Percentiles rank a stretch among this genome's conserved stretches.
Evolutionary conservation across 2,888 invertebrate species (phyloP).

Genomic region (Scaptodrosophila latifasciaeformis): DNA sequence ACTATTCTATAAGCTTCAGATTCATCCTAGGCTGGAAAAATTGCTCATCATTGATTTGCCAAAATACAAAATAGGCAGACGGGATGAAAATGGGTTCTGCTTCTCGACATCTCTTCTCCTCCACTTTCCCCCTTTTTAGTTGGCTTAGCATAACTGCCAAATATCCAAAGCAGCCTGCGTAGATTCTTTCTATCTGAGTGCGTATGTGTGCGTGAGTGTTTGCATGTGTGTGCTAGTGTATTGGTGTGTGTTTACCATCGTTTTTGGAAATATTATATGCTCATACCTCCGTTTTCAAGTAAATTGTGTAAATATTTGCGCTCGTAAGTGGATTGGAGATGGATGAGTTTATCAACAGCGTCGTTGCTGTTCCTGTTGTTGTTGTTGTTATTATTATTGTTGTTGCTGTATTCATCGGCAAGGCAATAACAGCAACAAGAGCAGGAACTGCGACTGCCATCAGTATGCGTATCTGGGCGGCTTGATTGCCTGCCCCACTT

Average conservation of each 20-base stretch:
- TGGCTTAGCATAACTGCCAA: conserved; percentile 59
- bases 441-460: conserved; percentile 40
- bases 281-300: conserved; percentile 69
- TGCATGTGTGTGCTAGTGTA: conserved; percentile 21
- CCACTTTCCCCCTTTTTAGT: neutral
- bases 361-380: conserved; percentile 29
- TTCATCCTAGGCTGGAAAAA: neutral
- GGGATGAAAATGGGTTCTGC: conserved; percentile 52
- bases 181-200: conserved; percentile 21
- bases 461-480: conserved; percentile 25
- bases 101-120: neutral
- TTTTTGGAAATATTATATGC: conserved; percentile 72
- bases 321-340: conserved; percentile 74
- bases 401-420: no score
- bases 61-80: conserved; percentile 28
- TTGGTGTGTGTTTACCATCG: conserved; percentile 59
- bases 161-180: conserved; percentile 36
- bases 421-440: conserved; percentile 34
- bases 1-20: conserved; percentile 34
- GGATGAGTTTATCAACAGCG: conserved; percentile 72
- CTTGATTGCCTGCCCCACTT: conserved; percentile 3
- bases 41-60: conserved; percentile 52
- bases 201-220: conserved; percentile 14
- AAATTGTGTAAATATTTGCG: conserved; percentile 72
- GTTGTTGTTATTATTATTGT: conserved; percentile 3